Percentiles rank a stretch among this genome's conserved stretches.
phyloP scores from a whole-genome alignment of 2,888 invertebrate species.

The Caenorhabditis sp. region DNA sequence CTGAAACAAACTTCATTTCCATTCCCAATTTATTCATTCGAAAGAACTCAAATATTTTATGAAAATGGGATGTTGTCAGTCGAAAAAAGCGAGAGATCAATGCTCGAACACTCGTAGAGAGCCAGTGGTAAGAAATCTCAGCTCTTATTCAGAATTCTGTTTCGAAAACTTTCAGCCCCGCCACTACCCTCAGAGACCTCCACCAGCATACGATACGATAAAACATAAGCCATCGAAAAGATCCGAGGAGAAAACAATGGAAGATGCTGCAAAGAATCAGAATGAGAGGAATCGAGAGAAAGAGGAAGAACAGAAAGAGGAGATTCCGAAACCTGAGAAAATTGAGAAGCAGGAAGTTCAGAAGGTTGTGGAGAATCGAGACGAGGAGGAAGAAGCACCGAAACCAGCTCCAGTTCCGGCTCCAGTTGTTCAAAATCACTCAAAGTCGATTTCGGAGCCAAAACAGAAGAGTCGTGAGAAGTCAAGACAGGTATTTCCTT shows the following conservation, averaged over 20 bases:
- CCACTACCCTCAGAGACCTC: conserved; percentile 11
- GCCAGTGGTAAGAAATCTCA: conserved; percentile 5
- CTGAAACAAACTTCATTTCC: too few relatives aligned
- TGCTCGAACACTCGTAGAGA: conserved; percentile 6
- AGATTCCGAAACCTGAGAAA: not conserved
- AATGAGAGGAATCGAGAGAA: not conserved
- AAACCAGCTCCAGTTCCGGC: conserved; percentile 12
- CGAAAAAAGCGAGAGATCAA: conserved; percentile 32
- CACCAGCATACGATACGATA: conserved; percentile 4
- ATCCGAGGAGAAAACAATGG: not conserved
- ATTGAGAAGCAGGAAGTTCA: not conserved
- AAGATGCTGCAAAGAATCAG: conserved; percentile 10
- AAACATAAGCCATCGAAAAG: not conserved
- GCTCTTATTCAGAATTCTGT: not conserved
- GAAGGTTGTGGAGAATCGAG: not conserved
- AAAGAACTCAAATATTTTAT: conserved; percentile 38
- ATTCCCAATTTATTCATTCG: conserved; percentile 6
- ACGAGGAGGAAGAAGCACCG: conserved; percentile 1
- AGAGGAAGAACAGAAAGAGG: not conserved
- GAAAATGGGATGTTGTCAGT: conserved; percentile 58
- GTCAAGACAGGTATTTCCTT: not conserved
- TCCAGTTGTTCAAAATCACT: not conserved
- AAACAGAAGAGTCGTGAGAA: conserved; percentile 1
- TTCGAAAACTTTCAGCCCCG: conserved; percentile 12
- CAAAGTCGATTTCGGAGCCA: conserved; percentile 7